Conservation (phyloP, 64 coral and sea anemone genomes). For the Pocillopora verrucosa region DNA sequence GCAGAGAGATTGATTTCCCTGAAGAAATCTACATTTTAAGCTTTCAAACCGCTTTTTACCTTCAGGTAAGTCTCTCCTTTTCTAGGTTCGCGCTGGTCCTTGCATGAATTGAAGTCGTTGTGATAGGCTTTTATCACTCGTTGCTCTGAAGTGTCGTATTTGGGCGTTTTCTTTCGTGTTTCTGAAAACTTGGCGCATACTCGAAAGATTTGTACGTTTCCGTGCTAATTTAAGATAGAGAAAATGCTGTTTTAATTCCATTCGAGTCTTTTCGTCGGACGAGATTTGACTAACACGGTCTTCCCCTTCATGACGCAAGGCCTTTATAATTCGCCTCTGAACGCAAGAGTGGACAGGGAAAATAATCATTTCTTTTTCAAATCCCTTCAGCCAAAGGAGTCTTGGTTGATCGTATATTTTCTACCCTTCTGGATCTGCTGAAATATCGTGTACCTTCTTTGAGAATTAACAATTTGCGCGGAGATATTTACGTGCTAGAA, state of each 20-base stretch:
- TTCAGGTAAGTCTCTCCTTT: slow-evolving; percentile 36
- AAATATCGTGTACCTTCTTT: background rate
- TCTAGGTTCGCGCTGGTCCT: background rate
- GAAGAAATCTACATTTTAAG: background rate
- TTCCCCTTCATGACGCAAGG: slow-evolving; percentile 36
- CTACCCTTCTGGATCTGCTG: background rate
- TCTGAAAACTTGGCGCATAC: background rate
- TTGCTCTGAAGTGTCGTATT: slow-evolving; percentile 7
- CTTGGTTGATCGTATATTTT: background rate
- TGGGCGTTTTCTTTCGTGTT: background rate
- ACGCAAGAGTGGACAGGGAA: slow-evolving; percentile 35
- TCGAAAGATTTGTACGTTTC: background rate
- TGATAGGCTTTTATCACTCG: slow-evolving; percentile 34
- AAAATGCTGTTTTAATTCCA: background rate
- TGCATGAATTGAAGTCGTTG: slow-evolving; percentile 16
- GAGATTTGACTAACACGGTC: background rate
- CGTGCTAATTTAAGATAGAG: too few relatives aligned
- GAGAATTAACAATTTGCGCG: background rate
- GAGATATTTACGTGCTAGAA: background rate
- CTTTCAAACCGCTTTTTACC: background rate
- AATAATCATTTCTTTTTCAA: background rate
- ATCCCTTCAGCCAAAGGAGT: background rate
- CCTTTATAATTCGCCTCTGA: slow-evolving; percentile 30
- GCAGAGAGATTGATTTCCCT: background rate
- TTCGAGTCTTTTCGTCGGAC: background rate